A percentile compares a stretch with the other conserved stretches of the same genome.
Evolutionary conservation across 2,113 vertebrate genomes (phyloP).

Genomic region (Pleuronectes platessa): DNA sequence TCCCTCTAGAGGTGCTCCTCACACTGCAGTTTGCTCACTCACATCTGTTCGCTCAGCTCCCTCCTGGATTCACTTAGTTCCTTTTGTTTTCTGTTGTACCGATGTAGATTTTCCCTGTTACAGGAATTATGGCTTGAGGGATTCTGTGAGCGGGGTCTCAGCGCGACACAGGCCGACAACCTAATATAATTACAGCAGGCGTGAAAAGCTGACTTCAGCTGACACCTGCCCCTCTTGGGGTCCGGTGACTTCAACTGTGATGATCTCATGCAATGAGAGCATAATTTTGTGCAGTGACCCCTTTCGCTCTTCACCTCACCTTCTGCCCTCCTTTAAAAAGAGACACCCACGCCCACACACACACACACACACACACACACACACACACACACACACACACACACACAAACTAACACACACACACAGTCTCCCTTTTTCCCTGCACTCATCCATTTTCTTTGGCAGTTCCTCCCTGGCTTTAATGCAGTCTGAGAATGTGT

Average conservation of each 20-base stretch:
- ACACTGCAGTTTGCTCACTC: not conserved
- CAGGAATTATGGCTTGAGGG: not conserved
- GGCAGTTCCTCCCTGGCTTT: conserved; percentile 24
- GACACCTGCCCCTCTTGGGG: conserved; percentile 31
- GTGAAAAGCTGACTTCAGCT: conserved; percentile 33
- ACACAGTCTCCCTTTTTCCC: not conserved
- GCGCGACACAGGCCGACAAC: conserved; percentile 1
- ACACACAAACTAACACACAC: not conserved
- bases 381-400: not conserved
- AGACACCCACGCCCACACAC: conserved; percentile 11
- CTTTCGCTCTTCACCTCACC: conserved; percentile 16
- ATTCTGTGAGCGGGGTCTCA: conserved; percentile 3
- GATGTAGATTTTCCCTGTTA: conserved; percentile 3
- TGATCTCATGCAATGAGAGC: conserved; percentile 29
- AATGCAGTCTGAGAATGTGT: conserved; percentile 51
- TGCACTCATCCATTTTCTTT: conserved; percentile 37
- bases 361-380: not conserved
- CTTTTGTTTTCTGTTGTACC: conserved; percentile 11
- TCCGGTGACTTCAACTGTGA: conserved; percentile 28
- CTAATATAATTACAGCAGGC: conserved; percentile 29
- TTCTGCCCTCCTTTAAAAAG: not conserved
- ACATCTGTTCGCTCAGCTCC: not conserved
- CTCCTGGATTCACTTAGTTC: not conserved
- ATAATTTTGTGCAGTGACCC: conserved; percentile 6
- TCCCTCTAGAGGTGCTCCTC: conserved; percentile 67